Evolutionary conservation across 2,888 invertebrate genomes (phyloP).

Genomic region (Napeogenes sylphis): DNA sequence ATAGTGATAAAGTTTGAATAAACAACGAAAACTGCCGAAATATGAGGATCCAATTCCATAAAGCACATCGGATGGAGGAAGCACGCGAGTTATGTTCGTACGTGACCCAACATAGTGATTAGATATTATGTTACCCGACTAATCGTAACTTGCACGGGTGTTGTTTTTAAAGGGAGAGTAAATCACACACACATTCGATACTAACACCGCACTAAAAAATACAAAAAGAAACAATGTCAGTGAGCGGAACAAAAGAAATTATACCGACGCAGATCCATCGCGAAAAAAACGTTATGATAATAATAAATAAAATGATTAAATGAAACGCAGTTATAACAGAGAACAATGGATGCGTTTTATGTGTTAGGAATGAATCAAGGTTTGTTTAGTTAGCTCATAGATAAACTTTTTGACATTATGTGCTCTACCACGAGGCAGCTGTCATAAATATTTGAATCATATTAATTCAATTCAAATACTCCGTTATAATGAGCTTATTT

Average conservation of each 20-base stretch:
- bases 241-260: slow-evolving; percentile 75
- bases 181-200: slow-evolving; percentile 65
- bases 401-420: slow-evolving; percentile 64
- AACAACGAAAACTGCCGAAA: slow-evolving; percentile 72
- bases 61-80: slow-evolving; percentile 74
- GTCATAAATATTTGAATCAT: slow-evolving; percentile 63
- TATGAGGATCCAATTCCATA: slow-evolving; percentile 77
- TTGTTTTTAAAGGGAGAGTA: slow-evolving; percentile 77
- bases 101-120: slow-evolving; percentile 76
- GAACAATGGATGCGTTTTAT: slow-evolving; percentile 67
- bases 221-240: slow-evolving; percentile 71
- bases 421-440: slow-evolving; percentile 57
- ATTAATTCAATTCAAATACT: slow-evolving; percentile 59
- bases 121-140: slow-evolving; percentile 73
- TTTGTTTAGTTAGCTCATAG: slow-evolving; percentile 67
- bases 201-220: slow-evolving; percentile 65
- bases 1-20: slow-evolving; percentile 60
- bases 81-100: slow-evolving; percentile 71
- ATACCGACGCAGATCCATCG: slow-evolving; percentile 66
- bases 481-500: slow-evolving; percentile 67
- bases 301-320: slow-evolving; percentile 70
- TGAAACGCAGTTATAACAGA: slow-evolving; percentile 68
- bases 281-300: slow-evolving; percentile 75
- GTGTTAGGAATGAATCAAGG: slow-evolving; percentile 61
- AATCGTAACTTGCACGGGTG: slow-evolving; percentile 76